phyloP scores from a whole-genome alignment of 1,140 invertebrate genomes.

The Cydia pomonella region DNA sequence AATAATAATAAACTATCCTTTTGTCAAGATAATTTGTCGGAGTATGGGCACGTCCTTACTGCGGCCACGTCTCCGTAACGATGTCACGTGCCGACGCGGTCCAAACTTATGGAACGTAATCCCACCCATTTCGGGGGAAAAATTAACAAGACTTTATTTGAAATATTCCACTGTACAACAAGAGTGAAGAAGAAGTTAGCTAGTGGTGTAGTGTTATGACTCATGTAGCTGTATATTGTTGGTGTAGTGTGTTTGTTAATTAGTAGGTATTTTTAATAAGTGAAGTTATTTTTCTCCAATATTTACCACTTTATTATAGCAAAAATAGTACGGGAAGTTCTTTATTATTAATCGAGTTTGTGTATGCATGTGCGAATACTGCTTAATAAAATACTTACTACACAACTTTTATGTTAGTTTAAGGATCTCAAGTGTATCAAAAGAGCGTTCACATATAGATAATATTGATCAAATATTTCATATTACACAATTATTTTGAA shows the following conservation, averaged over 20 bases:
- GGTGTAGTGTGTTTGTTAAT: not conserved
- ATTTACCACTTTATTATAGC: too few relatives aligned
- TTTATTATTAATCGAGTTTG: too few relatives aligned
- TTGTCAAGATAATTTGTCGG: not conserved
- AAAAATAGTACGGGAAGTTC: too few relatives aligned
- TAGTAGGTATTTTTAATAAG: too few relatives aligned
- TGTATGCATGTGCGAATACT: too few relatives aligned
- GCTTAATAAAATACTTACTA: too few relatives aligned
- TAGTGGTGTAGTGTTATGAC: not conserved
- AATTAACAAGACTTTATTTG: constrained; percentile 24
- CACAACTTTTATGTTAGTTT: too few relatives aligned
- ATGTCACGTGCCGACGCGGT: constrained; percentile 9
- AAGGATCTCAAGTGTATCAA: too few relatives aligned
- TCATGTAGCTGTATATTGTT: not conserved
- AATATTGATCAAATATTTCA: too few relatives aligned
- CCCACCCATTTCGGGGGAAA: not conserved
- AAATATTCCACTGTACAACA: not conserved
- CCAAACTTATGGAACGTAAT: constrained; percentile 23
- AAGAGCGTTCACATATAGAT: not conserved
- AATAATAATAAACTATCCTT: not conserved
- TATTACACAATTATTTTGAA: too few relatives aligned
- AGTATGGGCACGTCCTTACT: not conserved
- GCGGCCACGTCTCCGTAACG: constrained; percentile 21
- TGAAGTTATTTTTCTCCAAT: too few relatives aligned
- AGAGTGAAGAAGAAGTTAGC: not conserved